Percentiles rank a stretch among this genome's conserved stretches.
Conservation (phyloP, 1,140 invertebrate species). For the Megalopta genalis region DNA sequence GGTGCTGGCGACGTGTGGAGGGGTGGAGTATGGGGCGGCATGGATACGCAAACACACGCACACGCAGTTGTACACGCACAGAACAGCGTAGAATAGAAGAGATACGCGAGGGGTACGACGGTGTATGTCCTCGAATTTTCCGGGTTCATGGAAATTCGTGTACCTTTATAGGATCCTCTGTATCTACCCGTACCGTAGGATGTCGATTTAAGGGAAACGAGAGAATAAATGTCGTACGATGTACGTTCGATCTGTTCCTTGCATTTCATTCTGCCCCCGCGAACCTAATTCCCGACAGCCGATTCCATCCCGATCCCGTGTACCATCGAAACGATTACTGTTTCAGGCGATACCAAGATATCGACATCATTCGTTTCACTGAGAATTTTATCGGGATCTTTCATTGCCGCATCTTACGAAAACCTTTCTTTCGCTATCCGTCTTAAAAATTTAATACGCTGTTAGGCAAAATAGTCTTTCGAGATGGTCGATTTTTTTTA, state of each 20-base stretch:
- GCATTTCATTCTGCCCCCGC: not conserved
- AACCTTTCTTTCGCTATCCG: too few relatives aligned
- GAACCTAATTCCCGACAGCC: too few relatives aligned
- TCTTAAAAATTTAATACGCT: too few relatives aligned
- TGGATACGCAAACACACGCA: slow-evolving; percentile 31
- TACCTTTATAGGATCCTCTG: slow-evolving; percentile 45
- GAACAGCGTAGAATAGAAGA: slow-evolving; percentile 17
- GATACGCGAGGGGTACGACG: slow-evolving; percentile 35
- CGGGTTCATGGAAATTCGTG: slow-evolving; percentile 41
- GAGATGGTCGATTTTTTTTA: too few relatives aligned
- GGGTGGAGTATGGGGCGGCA: not conserved
- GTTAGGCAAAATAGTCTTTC: too few relatives aligned
- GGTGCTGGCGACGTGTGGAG: too few relatives aligned
- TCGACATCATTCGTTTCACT: too few relatives aligned
- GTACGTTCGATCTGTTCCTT: slow-evolving; percentile 28
- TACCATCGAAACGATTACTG: too few relatives aligned
- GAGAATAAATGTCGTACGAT: slow-evolving; percentile 59
- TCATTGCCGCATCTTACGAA: too few relatives aligned
- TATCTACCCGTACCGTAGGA: slow-evolving; percentile 49
- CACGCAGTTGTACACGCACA: slow-evolving; percentile 40
- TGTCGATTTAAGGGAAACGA: slow-evolving; percentile 45
- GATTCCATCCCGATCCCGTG: too few relatives aligned
- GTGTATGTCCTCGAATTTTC: slow-evolving; percentile 42
- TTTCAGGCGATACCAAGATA: too few relatives aligned
- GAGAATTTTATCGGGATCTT: too few relatives aligned